Base-by-base conservation (phyloP, 2,888 invertebrate genomes). In the Bombylius major region DNA sequence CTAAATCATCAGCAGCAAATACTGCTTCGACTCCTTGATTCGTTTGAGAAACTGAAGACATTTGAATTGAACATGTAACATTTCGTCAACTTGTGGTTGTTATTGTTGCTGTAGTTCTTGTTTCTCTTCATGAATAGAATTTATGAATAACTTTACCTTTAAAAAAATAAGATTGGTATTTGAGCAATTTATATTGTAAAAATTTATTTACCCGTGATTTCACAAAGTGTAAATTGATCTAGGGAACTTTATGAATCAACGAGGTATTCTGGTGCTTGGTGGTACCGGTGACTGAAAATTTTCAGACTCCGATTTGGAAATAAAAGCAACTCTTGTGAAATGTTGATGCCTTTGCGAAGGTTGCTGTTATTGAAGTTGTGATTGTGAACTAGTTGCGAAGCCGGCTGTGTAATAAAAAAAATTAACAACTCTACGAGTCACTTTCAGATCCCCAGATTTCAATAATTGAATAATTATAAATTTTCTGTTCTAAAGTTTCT, bases 161-260 rank as follows among this genome's bases (percentile, higher is more conserved):
- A 44, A 47, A 47, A 9, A 11, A n/a, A n/a, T n/a, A n/a, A 32
- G 12, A 34, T 6, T 7, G 5, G 1, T 8, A 13, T 53, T 47
- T 9, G 5, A 47, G 6, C 39, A 47, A n/a, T 53, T n/a, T n/a
- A n/a, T n/a, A n/a, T n/a, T n/a, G n/a, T n/a, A n/a, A n/a, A n/a
- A n/a, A n/a, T n/a, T n/a, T 32, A 62, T 54, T 67, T 66, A 54
- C 84, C 84, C 3, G 84, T 84, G 14, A 80, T 71, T 1, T 85
- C 85, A 66, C 88, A 88, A 61, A 90, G 75, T 50, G 86, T 83
- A 55, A 86, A 81, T 55, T 82, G 82, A 57, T 82, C 78, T 11
- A 82, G 81, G 31, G 85, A 86, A 66, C 82, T 82, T 13, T 81
- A 83, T 63, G 79, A 78, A 67, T 84, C 83, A 62, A 79, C 78